Conservation (phyloP, 2,113 vertebrate genomes). For the Ciconia maguari region DNA sequence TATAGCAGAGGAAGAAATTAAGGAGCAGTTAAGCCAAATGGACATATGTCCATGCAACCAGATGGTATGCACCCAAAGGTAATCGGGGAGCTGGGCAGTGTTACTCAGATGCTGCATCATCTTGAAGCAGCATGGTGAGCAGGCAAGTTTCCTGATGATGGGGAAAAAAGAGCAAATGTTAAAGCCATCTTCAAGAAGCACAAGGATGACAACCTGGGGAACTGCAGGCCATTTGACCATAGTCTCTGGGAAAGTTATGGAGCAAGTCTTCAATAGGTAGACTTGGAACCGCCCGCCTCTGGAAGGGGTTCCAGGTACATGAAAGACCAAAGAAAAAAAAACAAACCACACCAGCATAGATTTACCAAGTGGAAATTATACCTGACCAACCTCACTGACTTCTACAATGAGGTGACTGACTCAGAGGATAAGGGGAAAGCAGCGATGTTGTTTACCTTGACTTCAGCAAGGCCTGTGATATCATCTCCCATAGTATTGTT, state of each 20-base stretch:
- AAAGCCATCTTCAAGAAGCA: not conserved
- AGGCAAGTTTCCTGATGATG: not conserved
- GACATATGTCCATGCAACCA: not conserved
- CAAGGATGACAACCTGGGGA: not conserved
- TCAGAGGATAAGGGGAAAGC: not conserved
- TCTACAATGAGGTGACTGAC: not conserved
- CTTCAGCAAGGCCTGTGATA: not conserved
- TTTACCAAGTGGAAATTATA: not conserved
- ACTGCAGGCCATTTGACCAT: not conserved
- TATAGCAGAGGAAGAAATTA: not conserved
- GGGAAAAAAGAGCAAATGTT: not conserved
- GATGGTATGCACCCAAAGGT: not conserved
- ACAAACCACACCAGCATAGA: not conserved
- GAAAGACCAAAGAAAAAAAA: not conserved
- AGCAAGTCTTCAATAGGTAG: not conserved
- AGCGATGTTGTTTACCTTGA: not conserved
- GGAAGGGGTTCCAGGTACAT: not conserved
- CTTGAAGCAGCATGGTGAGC: not conserved
- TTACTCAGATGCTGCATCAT: not conserved
- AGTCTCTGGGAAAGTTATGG: not conserved
- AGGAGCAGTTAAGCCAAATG: not conserved
- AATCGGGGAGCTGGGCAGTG: not conserved
- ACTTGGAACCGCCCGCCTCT: not conserved
- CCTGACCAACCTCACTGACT: not conserved
- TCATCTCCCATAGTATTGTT: not conserved